These are phyloP conservation scores for Thecocarcelia acutangulata DNA, from an alignment of 2,888 invertebrate species.

Conservation along the genomic window DNA sequence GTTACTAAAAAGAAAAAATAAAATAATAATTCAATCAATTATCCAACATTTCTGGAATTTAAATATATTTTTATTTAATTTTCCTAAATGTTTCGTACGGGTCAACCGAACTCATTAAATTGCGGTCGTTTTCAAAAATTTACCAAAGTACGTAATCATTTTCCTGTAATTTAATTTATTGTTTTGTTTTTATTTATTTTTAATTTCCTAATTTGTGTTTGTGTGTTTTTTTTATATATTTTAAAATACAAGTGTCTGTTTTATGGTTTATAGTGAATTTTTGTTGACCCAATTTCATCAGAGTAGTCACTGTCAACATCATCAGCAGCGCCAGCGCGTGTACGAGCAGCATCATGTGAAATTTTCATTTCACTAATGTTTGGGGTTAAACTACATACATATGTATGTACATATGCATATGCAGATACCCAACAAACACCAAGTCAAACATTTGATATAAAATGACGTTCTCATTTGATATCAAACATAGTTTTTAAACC, in stretches of 20 bases:
- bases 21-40: no score
- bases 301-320: not conserved
- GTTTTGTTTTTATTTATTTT: constrained; percentile 19
- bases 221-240: not conserved
- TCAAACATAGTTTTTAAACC: no score
- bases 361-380: constrained; percentile 55
- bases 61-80: constrained; percentile 9
- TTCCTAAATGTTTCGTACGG: constrained; percentile 34
- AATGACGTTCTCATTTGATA: no score
- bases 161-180: constrained; percentile 45
- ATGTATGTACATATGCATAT: not conserved
- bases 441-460: no score
- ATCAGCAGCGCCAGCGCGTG: not conserved
- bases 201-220: not conserved
- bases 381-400: constrained; percentile 1
- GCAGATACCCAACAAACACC: no score
- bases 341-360: not conserved
- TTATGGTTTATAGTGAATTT: constrained; percentile 26
- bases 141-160: constrained; percentile 23
- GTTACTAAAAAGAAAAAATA: no score
- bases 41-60: not conserved
- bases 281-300: constrained; percentile 24
- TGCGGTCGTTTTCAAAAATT: constrained; percentile 37
- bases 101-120: constrained; percentile 52
- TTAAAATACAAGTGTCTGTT: constrained; percentile 18